phyloP scores from a whole-genome alignment of 1,140 invertebrate species.

The Paraescarpia echinospica region DNA sequence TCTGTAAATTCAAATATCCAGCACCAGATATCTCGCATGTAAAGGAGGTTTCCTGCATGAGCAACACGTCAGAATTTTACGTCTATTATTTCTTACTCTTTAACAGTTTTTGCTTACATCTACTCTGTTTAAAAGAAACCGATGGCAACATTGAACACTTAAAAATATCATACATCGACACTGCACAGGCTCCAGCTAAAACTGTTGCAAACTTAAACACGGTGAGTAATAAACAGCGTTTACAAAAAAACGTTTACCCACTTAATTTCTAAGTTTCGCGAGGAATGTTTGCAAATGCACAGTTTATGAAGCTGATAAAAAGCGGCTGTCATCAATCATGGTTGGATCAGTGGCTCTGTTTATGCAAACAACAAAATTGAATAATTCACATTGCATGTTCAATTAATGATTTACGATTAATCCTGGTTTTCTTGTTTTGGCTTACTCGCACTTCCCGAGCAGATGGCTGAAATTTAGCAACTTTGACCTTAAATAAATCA shows the following conservation, averaged over 20 bases:
- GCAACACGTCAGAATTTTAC: neutral
- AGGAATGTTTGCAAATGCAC: constrained; percentile 3
- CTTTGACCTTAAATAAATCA: neutral
- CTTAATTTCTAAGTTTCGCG: neutral
- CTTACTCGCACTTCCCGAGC: neutral
- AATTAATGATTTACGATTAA: neutral
- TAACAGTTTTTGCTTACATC: neutral
- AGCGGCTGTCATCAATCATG: neutral
- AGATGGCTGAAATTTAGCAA: neutral
- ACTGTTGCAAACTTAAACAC: neutral
- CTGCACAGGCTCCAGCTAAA: neutral
- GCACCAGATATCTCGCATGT: neutral
- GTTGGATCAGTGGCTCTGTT: neutral
- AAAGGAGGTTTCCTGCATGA: neutral
- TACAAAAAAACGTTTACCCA: neutral
- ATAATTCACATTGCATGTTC: neutral
- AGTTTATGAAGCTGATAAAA: neutral
- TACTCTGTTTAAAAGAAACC: neutral
- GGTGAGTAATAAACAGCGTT: neutral
- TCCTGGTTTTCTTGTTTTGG: neutral
- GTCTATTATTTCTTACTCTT: neutral
- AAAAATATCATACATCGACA: neutral
- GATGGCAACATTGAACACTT: neutral
- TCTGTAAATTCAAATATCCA: neutral
- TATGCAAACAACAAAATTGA: neutral